phyloP scores from a whole-genome alignment of 2,888 invertebrate species.

The Dorcus hopei region DNA sequence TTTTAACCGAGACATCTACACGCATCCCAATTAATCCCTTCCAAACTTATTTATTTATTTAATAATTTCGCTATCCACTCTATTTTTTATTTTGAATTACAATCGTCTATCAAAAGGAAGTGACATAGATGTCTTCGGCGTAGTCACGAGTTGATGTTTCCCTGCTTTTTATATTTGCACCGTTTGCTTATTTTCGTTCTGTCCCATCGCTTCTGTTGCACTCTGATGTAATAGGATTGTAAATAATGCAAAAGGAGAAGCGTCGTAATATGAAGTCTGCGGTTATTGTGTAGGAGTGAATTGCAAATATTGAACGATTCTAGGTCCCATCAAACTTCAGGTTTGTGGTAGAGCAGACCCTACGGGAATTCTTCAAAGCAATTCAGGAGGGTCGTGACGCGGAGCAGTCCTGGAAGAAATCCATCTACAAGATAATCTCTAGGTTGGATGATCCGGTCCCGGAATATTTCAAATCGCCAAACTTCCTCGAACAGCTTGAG shows the following conservation, averaged over 20 bases:
- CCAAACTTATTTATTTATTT: constrained; percentile 11
- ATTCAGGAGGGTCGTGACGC: constrained; percentile 94
- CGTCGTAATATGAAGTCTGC: no score
- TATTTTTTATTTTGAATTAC: not conserved
- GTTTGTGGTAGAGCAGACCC: constrained; percentile 94
- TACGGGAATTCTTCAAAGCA: constrained; percentile 98
- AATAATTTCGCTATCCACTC: constrained; percentile 1
- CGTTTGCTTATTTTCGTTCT: not conserved
- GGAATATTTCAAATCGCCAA: constrained; percentile 99
- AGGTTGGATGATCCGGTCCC: constrained; percentile 98
- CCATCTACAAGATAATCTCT: constrained; percentile 99
- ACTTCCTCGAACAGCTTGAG: constrained; percentile 98
- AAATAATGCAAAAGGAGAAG: no score
- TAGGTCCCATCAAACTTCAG: constrained; percentile 98
- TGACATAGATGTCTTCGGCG: constrained; percentile 16
- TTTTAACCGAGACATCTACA: constrained; percentile 37
- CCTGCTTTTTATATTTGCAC: not conserved
- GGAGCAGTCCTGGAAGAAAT: constrained; percentile 99
- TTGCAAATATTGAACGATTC: not conserved
- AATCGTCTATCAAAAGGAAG: not conserved
- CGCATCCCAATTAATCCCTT: constrained; percentile 16
- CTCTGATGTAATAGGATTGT: no score
- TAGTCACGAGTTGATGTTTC: constrained; percentile 10
- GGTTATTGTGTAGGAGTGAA: no score
- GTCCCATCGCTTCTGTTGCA: no score